Conservation (phyloP, 2,113 vertebrate genomes). For the Nothobranchius furzeri region DNA sequence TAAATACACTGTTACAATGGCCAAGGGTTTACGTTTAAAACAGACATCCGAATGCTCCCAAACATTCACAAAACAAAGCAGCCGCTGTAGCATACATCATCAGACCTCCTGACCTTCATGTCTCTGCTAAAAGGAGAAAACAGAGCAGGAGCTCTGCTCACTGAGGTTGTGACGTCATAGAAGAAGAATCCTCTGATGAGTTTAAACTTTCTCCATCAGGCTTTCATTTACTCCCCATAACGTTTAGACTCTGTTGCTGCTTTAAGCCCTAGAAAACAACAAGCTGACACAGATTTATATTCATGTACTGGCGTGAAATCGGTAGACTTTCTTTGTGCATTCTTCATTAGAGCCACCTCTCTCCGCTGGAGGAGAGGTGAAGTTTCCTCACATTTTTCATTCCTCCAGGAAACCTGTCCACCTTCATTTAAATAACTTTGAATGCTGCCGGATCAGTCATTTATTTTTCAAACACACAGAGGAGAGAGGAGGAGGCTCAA, state of each 20-base stretch:
- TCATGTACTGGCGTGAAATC: too few relatives aligned
- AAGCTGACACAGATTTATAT: too few relatives aligned
- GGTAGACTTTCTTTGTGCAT: not conserved
- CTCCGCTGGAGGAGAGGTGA: slow-evolving; percentile 7
- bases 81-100: not conserved
- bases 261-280: too few relatives aligned
- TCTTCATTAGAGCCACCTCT: not conserved
- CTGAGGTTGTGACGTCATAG: slow-evolving; percentile 2
- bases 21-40: too few relatives aligned
- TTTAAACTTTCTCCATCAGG: not conserved
- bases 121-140: slow-evolving; percentile 32
- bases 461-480: slow-evolving; percentile 3
- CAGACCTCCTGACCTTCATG: slow-evolving; percentile 22
- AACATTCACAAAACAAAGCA: too few relatives aligned
- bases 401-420: slow-evolving; percentile 11
- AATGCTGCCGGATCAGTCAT: slow-evolving; percentile 13
- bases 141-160: slow-evolving; percentile 15
- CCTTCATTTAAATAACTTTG: slow-evolving; percentile 18
- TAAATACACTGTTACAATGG: too few relatives aligned
- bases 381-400: slow-evolving; percentile 20
- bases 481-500: not conserved
- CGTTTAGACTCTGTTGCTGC: not conserved
- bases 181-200: not conserved
- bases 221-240: not conserved
- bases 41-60: too few relatives aligned